Evolutionary conservation across 1,140 invertebrate species (phyloP).

Genomic region (Drosophila setifemur): DNA sequence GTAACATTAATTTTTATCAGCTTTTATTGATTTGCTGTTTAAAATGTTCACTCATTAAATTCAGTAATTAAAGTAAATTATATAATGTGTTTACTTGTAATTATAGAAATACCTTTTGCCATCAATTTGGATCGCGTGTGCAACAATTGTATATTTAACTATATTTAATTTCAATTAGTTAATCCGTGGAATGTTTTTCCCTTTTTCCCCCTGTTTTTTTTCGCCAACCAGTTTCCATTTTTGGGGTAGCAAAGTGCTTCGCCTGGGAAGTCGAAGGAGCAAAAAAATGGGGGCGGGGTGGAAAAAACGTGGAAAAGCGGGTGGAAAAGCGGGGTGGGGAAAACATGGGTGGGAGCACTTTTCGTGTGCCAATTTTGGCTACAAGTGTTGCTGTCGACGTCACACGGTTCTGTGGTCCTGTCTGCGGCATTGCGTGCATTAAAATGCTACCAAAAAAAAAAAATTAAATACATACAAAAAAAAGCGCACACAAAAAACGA

Average conservation of each 20-base stretch:
- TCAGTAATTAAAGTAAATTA: too few species aligned
- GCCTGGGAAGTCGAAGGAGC: too few species aligned
- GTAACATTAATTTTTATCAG: too few species aligned
- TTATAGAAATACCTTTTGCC: too few species aligned
- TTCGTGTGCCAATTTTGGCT: slow-evolving; percentile 16
- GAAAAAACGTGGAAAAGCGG: slow-evolving; percentile 2
- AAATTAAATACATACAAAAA: too few species aligned
- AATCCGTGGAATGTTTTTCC: neutral
- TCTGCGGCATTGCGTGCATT: slow-evolving; percentile 29
- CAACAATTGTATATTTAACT: neutral
- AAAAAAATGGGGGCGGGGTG: too few species aligned
- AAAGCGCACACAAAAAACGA: too few species aligned
- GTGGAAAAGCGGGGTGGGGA: neutral
- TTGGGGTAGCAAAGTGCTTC: slow-evolving; percentile 5
- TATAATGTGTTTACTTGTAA: too few species aligned
- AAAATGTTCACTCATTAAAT: too few species aligned
- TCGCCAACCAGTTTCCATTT: neutral
- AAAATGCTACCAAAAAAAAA: slow-evolving; percentile 10
- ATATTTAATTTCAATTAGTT: slow-evolving; percentile 11
- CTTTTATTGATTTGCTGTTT: too few species aligned
- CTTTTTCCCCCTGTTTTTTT: neutral
- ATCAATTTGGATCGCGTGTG: neutral
- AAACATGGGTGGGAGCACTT: neutral
- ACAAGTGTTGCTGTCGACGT: slow-evolving; percentile 2
- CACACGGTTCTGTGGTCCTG: slow-evolving; percentile 12